These are phyloP conservation scores for Gymnarchus niloticus DNA, from an alignment of 2,113 vertebrate species.

Conservation along the genomic window DNA sequence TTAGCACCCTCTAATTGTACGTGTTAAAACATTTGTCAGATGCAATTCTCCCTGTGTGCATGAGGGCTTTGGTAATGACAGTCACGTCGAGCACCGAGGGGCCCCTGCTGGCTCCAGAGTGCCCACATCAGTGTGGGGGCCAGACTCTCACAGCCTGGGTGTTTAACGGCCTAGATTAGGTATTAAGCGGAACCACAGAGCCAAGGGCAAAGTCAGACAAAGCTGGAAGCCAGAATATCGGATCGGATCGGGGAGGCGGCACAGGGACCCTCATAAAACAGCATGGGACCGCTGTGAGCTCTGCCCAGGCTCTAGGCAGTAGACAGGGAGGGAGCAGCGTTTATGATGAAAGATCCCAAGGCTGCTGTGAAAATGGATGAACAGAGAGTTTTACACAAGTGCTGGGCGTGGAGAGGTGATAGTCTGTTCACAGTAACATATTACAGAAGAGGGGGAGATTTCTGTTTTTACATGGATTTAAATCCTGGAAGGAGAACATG, in stretches of 20 bases:
- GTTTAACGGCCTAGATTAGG: constrained; percentile 36
- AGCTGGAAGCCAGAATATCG: constrained; percentile 34
- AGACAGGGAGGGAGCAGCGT: background rate
- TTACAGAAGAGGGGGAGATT: background rate
- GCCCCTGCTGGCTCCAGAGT: background rate
- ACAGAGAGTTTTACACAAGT: background rate
- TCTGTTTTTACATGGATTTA: background rate
- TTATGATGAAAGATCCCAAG: background rate
- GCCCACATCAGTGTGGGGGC: constrained; percentile 28
- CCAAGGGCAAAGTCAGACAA: constrained; percentile 43
- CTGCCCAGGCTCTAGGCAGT: background rate
- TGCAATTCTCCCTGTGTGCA: background rate
- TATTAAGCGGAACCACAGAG: constrained; percentile 39
- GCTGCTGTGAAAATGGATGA: background rate
- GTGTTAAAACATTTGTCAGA: too few species aligned
- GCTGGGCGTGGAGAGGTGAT: background rate
- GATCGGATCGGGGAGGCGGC: constrained; percentile 36
- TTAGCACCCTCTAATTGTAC: background rate
- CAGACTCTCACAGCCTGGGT: background rate
- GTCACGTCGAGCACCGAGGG: background rate
- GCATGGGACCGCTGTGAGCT: constrained; percentile 23
- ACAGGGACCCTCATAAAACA: constrained; percentile 40
- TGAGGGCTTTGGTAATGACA: background rate
- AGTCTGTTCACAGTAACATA: constrained; percentile 1
- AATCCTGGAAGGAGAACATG: constrained; percentile 1